Base-by-base conservation (phyloP, 2,113 vertebrate species). In the Brachirus orientalis region DNA sequence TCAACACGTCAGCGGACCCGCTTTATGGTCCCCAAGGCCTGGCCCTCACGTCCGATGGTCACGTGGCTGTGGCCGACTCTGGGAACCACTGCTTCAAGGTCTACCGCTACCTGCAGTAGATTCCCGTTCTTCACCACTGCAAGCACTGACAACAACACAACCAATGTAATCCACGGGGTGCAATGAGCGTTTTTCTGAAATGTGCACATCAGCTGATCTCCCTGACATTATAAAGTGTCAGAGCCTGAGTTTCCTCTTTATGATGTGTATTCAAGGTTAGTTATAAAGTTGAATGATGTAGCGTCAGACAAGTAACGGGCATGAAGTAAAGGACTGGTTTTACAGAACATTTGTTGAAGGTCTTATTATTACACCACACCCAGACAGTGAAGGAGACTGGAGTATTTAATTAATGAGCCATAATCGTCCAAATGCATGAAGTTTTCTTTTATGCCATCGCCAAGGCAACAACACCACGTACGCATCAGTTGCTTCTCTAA, bases 41-140 rank as follows among this genome's bases (percentile, higher is more conserved):
- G 92, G 95, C 97, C 9, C 95, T 99, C 74, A 98, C 97, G 17
- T 96, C 96, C 0, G 97, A 99, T 0, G 97, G 97, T 37, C 97
- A 99, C 1, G 97, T 99, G 63, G 96, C 96, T 0, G 97, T 98
- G 85, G 97, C 97, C 0, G 97, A 99, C 83, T 97, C 97, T 0
- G 97, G 97, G 74, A 99, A 99, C 91, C 97, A 99, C 93, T 99
- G 97, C 86, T 99, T 99, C 89, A 99, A 99, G 89, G 95, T 97
- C 45, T 99, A 99, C 87, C 95, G 97, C 63, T 99, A 98, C 92
- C 94, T 99, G 89, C 97, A 98, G 94, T 97, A 95, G 90, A 64
- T n/a, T n/a, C n/a, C n/a, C n/a, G n/a, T n/a, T n/a, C n/a, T n/a
- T n/a, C n/a, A n/a, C n/a, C n/a, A n/a, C n/a, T n/a, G n/a, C n/a